phyloP scores from a whole-genome alignment of 2,113 vertebrate genomes.

The Mus spicilegus region DNA sequence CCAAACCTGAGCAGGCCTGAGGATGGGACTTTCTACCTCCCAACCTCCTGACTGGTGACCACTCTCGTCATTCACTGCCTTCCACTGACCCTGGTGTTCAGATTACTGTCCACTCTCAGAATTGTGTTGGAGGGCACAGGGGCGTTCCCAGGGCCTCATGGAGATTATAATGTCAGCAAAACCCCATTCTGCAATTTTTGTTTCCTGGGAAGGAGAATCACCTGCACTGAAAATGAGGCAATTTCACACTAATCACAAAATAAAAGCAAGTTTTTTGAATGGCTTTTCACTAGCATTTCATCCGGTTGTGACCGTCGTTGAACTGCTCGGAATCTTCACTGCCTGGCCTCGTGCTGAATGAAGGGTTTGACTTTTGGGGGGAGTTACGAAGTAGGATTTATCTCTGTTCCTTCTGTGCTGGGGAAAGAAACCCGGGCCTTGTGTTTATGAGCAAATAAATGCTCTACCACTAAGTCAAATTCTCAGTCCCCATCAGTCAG shows the following conservation, averaged over 20 bases:
- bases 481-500: background rate
- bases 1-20: conserved; percentile 27
- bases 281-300: background rate
- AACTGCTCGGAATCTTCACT: background rate
- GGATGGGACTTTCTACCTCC: background rate
- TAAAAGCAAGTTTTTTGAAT: conserved; percentile 71
- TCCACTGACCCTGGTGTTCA: background rate
- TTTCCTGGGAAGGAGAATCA: conserved; percentile 44
- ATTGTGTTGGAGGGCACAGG: background rate
- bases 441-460: background rate
- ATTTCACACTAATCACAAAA: conserved; percentile 76
- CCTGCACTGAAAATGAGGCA: conserved; percentile 70
- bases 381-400: background rate
- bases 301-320: conserved; percentile 12
- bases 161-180: background rate
- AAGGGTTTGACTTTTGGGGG: background rate
- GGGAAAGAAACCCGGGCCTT: background rate
- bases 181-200: background rate
- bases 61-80: conserved; percentile 55
- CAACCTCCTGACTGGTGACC: conserved; percentile 30
- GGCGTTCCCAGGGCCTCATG: background rate
- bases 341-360: background rate
- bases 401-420: background rate
- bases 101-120: conserved; percentile 17
- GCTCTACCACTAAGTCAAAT: background rate